Base-by-base conservation (phyloP, 64 coral and sea anemone species). In the Pocillopora verrucosa region DNA sequence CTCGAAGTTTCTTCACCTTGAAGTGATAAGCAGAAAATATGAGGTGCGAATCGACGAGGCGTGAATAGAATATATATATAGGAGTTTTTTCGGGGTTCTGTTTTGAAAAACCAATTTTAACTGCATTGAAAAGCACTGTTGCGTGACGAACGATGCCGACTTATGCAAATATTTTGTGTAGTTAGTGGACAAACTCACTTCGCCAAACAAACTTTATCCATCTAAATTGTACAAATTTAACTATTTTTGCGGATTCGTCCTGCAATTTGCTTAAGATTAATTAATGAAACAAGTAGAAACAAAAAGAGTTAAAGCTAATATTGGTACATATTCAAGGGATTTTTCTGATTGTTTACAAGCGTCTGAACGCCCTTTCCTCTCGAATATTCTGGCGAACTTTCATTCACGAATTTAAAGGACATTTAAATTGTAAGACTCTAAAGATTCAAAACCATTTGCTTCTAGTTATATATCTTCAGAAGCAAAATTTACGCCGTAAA, bases 291-390 rank as follows among this genome's bases (percentile, higher is more conserved):
- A 51, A 51, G 41, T 51, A 51, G 41, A 51, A 4, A 51, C 41
- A 7, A 51, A 51, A 7, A 51, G 0, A 51, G 1, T 7, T 7
- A n/a, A 69, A 9, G 19, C 67, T 24, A 70, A 24, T 9, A 22
- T 11, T 24, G 22, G 22, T 0, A 24, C 10, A 70, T 25, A 25
- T 70, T 70, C 10, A 70, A 24, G 25, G 25, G 22, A 24, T 24
- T 24, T 20, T 70, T 70, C 25, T 70, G 22, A 24, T 24, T 20
- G 67, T 24, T 70, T n/a, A 51, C 41, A 51, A 20, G 17, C 64
- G 22, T 70, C 67, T 24, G 67, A 57, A 72, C 82, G 82, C 82
- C 82, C 82, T 85, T 72, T 68, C 13, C 25, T 72, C 37, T 85
- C 38, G 82, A 85, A 85, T 0, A 57, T 85, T 85, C 82, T 36